Evolutionary conservation across 2,888 invertebrate genomes (phyloP), one percentile per base, ranked within the genome.

Genomic region (Idaea straminata): DNA sequence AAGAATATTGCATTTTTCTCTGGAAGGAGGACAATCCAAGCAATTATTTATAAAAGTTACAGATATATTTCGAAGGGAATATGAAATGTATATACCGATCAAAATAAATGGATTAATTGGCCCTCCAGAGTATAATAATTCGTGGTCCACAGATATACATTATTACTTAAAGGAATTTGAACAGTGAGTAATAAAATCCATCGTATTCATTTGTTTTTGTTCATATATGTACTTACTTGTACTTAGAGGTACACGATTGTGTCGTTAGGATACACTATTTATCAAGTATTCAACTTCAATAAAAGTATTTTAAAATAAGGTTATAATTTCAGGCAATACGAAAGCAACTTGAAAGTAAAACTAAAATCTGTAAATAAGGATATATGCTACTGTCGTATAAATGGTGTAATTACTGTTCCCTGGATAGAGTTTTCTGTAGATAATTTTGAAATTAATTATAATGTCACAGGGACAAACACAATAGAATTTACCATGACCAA

Each of bases 21-120:
- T 92, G 6, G 88, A 91, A 64, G 83, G 82, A 58, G 88, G 88
- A 34, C 87, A 88, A 70, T 76, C 88, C 2, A 91, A 87, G 75
- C 84, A 81, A 0, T 81, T 92, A 61, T 92, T 75, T 69, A 81
- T 92, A 63, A 90, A 87, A 84, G 83, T 92, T 15, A 81, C 66
- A 69, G 91, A 90, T 69, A 72, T 80, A 71, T 90, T 83, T 76
- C 82, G 89, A 62, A 83, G 91, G 69, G 94, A 93, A 67, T 94
- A 94, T 75, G 92, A 93, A 63, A 93, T 95, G 80, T 93, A 87
- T 72, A 83, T 95, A 63, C 95, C 95, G 0, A 88, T 94, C 67
- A 86, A 93, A 74, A 83, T 95, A 16, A 95, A 95, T 74, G 89
- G 88, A 64, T 78, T 95, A 59, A 73, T 95, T 62, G 95, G 95